Base-by-base conservation (phyloP, 2,113 vertebrate species). In the Rhegmatorhina hoffmannsi region DNA sequence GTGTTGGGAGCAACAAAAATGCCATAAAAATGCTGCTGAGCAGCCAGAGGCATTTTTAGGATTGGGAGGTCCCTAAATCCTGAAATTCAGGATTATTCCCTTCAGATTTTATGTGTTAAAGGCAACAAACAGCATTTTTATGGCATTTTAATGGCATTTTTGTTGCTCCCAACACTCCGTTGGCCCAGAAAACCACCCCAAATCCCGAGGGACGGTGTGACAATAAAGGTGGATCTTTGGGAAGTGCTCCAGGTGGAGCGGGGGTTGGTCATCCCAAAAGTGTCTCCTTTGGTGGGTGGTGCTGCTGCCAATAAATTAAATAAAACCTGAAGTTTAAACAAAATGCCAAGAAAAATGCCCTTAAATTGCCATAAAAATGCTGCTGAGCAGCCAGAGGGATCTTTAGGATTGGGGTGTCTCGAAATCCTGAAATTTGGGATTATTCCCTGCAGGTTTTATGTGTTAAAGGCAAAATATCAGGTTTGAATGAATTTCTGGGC, bases 401-500 rank as follows among this genome's bases (percentile, higher is more conserved):
- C 70, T 87, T 49, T 31, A 44, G 83, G 31, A 2, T 28, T 17
- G 46, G 40, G 40, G 11, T 21, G 25, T 23, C 21, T 6, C 43
- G 18, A 21, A 44, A 52, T 29, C 26, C 44, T 10, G 25, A 36
- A 43, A 64, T 5, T 17, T 31, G 23, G 64, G 66, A 6, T 70
- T 33, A 8, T 70, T 59, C 56, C 47, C 56, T 25, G 7, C 11
- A 6, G 26, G 9, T 12, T 17, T 18, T 4, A 47, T 21, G 16
- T 47, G 16, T 21, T 47, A 11, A 34, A 2, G 0, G 19, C 55
- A 59, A 60, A 60, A 47, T 0, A 7, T 1, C 1, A 0, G 10
- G 7, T 36, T 36, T 82, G 5, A 3, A 6, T 19, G 15, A 3
- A 20, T 19, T 75, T 56, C 8, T 26, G 26, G 59, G 34, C 16